Conservation (phyloP, 2,797 vertebrate genomes). For the Sebastes melanostomus region DNA sequence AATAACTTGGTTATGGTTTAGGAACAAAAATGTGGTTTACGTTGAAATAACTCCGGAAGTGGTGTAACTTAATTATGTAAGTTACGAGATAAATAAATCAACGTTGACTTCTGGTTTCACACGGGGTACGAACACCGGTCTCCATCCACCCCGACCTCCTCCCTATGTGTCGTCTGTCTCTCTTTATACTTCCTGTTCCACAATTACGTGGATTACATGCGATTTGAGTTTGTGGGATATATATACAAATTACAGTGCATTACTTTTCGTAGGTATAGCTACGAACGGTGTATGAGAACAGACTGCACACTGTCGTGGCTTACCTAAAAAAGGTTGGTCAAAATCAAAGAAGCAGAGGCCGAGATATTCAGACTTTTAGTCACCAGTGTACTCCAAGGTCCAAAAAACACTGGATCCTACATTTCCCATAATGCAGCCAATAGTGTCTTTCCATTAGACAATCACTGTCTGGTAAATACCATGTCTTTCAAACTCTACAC, state of each 20-base stretch:
- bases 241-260: background rate
- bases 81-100: too few species aligned
- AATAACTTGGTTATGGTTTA: too few species aligned
- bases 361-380: background rate
- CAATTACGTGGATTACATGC: background rate
- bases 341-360: background rate
- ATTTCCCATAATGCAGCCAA: slow-evolving; percentile 1
- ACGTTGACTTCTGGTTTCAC: too few species aligned
- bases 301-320: background rate
- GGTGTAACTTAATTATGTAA: too few species aligned
- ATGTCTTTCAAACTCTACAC: background rate
- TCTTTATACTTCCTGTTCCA: background rate
- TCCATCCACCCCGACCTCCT: background rate
- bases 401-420: background rate
- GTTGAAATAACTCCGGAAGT: background rate
- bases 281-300: background rate
- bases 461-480: background rate
- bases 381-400: background rate
- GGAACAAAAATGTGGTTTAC: background rate
- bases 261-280: background rate
- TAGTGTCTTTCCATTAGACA: background rate
- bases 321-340: background rate
- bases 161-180: fast-evolving
- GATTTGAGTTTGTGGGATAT: background rate
- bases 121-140: too few species aligned